Evolutionary conservation across 2,797 vertebrate genomes (phyloP).

Genomic region (Sternotherus odoratus): DNA sequence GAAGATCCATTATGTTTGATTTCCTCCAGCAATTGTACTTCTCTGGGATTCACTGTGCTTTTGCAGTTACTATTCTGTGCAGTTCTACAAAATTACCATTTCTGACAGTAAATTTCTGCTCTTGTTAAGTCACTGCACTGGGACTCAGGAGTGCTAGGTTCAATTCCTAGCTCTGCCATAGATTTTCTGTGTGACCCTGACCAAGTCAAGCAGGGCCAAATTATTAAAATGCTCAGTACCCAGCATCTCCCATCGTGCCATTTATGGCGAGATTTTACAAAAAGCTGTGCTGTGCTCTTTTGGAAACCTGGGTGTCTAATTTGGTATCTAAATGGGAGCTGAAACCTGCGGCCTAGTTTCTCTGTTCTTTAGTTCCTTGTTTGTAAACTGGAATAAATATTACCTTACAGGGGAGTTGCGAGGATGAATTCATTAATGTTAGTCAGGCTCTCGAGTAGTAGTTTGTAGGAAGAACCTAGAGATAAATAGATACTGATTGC

Average conservation of each 20-base stretch:
- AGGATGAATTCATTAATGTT: neutral
- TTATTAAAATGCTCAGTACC: neutral
- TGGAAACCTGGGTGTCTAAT: neutral
- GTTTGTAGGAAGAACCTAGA: neutral
- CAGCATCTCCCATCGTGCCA: neutral
- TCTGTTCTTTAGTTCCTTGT: neutral
- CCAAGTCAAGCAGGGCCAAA: neutral
- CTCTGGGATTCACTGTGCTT: neutral
- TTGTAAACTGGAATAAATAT: neutral
- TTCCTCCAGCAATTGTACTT: neutral
- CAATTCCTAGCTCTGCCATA: neutral
- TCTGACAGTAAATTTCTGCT: neutral
- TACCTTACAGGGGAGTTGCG: neutral
- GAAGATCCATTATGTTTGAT: neutral
- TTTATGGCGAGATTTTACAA: neutral
- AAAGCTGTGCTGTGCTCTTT: neutral
- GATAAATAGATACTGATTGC: neutral
- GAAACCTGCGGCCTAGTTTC: neutral
- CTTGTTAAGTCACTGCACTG: neutral
- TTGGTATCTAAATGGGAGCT: neutral
- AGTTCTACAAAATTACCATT: neutral
- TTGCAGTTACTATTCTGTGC: accelerated
- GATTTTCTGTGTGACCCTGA: neutral
- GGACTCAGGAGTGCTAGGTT: neutral
- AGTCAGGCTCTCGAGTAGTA: neutral